Evolutionary conservation across 2,113 vertebrate species (phyloP).

Genomic region (Notarius quadriscutis): DNA sequence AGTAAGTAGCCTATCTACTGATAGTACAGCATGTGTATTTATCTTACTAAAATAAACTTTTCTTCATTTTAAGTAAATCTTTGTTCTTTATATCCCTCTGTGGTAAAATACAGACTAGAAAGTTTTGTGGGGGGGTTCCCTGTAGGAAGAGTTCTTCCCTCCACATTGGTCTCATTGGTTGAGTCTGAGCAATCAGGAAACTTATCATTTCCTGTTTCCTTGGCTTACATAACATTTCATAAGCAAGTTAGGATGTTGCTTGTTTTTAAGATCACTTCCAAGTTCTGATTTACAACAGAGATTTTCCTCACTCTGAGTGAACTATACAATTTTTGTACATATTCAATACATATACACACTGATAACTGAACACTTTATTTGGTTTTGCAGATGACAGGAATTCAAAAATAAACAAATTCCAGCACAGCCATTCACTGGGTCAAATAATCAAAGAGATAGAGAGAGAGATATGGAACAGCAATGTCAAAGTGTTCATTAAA

Average conservation of each 20-base stretch:
- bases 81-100: conserved; percentile 56
- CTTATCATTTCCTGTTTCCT: conserved; percentile 66
- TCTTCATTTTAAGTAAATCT: conserved; percentile 35
- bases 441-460: conserved; percentile 1
- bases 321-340: neutral
- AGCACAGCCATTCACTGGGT: conserved; percentile 49
- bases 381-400: conserved; percentile 67
- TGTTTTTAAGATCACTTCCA: neutral
- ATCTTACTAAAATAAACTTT: neutral
- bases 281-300: neutral
- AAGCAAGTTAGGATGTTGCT: neutral
- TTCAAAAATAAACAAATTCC: conserved; percentile 51
- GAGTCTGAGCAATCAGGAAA: conserved; percentile 48
- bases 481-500: conserved; percentile 7
- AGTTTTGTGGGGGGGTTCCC: conserved; percentile 63
- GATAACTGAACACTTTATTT: conserved; percentile 68
- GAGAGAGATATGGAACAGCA: conserved; percentile 30
- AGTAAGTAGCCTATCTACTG: neutral
- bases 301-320: neutral
- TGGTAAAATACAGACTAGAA: conserved; percentile 59
- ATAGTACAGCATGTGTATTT: neutral
- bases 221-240: conserved; percentile 24
- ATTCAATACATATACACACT: conserved; percentile 29
- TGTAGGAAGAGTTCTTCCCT: conserved; percentile 70
- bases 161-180: conserved; percentile 14